Conservation (phyloP, 2,888 invertebrate genomes). For the Fissipunctia ypsillon region DNA sequence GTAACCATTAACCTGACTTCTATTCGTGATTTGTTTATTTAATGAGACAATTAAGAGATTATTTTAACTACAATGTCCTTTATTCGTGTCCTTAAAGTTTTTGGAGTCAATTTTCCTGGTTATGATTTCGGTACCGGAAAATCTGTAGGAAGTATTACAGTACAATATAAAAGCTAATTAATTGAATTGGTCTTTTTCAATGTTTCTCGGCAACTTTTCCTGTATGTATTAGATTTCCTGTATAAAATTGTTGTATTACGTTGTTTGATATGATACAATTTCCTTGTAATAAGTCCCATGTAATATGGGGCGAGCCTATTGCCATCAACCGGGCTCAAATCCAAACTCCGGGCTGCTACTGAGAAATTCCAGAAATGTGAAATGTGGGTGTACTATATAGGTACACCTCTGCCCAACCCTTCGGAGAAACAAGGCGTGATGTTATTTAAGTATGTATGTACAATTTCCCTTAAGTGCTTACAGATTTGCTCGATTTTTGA, state of each 20-base stretch:
- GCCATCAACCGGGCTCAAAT: no score
- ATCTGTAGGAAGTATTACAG: not conserved
- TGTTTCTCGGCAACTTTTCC: not conserved
- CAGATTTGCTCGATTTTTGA: not conserved
- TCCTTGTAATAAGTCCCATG: no score
- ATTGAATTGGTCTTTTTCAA: not conserved
- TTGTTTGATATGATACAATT: no score
- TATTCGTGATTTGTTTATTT: slow-evolving; percentile 33
- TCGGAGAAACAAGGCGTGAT: no score
- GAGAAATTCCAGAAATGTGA: no score
- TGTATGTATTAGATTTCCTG: not conserved
- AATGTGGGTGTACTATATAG: no score
- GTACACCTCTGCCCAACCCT: no score
- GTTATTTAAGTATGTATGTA: no score
- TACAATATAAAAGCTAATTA: not conserved
- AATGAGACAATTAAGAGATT: slow-evolving; percentile 24
- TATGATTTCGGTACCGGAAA: not conserved
- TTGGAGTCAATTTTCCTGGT: slow-evolving; percentile 13
- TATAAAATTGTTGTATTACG: no score
- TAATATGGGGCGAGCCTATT: no score
- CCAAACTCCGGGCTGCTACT: no score
- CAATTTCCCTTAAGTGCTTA: no score
- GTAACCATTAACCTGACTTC: slow-evolving; percentile 27
- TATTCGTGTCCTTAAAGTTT: slow-evolving; percentile 12
- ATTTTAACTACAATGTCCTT: slow-evolving; percentile 4